Evolutionary conservation across 2,797 vertebrate species (phyloP), one percentile per base, ranked within the genome.

Genomic region (Eidolon dupreanum): DNA sequence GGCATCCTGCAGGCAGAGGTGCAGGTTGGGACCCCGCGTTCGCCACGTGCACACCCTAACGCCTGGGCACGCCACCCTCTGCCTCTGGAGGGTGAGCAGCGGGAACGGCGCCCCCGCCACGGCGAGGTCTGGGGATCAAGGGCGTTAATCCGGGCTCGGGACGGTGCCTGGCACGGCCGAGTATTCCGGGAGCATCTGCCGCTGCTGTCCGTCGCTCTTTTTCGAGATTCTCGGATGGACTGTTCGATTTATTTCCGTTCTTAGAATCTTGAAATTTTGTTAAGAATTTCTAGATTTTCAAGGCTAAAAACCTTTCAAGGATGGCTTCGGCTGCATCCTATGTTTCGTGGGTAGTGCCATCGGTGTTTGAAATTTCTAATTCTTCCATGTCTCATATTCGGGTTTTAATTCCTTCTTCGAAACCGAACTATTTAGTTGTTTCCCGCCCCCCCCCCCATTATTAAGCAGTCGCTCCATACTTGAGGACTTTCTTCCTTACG

Each of bases 271-370:
- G 57, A 26, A 59, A 57, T 53, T 71, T 84, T 66, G 49, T 88
- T 95, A 94, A 90, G 93, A 79, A 84, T 90, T 59, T 79, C 94
- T 88, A 81, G 3, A 84, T n/a, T 61, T 94, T 41, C 46, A 92
- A 93, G 28, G 36, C 71, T 88, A 74, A 85, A 92, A 46, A 12
- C 88, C 73, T 91, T 77, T 63, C 51, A 53, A 77, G 81, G 70
- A 88, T 59, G 87, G 65, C 66, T 92, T 79, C 87, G 53, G 65
- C 66, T 68, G 49, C 46, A 43, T 75, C 36, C 88, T 90, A 20
- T 0, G 2, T 41, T 79, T 94, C 75, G 46, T 41, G 66, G 13
- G 70, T 75, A 90, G 33, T 55, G 65, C 15, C 38, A 81, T 70
- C 28, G 28, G 33, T 16, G 31, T 38, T 61, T 63, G 43, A 93